Conservation (phyloP, 2,888 invertebrate species). For the Eristalinus sepulchralis region DNA sequence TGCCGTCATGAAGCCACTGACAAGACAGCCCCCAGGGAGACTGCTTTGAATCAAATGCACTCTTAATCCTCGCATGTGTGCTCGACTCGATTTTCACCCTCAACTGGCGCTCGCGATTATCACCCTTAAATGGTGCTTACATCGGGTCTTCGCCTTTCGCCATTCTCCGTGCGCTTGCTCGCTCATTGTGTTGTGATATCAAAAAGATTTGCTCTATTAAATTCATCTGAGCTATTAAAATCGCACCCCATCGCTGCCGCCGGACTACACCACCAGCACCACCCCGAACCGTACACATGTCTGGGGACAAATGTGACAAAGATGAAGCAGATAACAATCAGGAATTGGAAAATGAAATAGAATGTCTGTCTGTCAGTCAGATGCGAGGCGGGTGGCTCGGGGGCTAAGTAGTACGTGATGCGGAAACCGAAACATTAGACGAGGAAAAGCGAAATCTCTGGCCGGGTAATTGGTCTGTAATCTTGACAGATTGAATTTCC, state of each 20-base stretch:
- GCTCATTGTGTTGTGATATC: slow-evolving; percentile 75
- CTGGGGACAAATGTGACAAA: slow-evolving; percentile 29
- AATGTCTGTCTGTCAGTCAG: slow-evolving; percentile 22
- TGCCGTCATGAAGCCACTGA: slow-evolving; percentile 18
- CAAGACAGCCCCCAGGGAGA: slow-evolving; percentile 58
- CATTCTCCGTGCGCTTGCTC: slow-evolving; percentile 26
- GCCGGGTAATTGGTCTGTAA: slow-evolving; percentile 81
- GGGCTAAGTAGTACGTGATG: slow-evolving; percentile 48
- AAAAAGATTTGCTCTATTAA: slow-evolving; percentile 78
- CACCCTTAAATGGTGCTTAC: slow-evolving; percentile 81
- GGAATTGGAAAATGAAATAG: slow-evolving; percentile 53
- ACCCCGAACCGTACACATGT: background rate
- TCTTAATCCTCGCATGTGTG: slow-evolving; percentile 78
- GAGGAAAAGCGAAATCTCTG: slow-evolving; percentile 64
- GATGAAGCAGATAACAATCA: slow-evolving; percentile 56
- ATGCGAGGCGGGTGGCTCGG: background rate
- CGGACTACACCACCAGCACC: background rate
- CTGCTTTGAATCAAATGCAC: slow-evolving; percentile 78
- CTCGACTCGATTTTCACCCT: slow-evolving; percentile 78
- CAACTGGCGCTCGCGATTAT: slow-evolving; percentile 78
- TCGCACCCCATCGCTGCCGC: slow-evolving; percentile 41
- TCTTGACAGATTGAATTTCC: slow-evolving; percentile 82
- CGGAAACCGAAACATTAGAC: slow-evolving; percentile 56
- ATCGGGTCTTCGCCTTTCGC: slow-evolving; percentile 40
- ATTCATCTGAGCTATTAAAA: slow-evolving; percentile 73